Evolutionary conservation across 2,888 invertebrate species (phyloP), one percentile per base, ranked within the genome.

Genomic region (Corbicula japonica): DNA sequence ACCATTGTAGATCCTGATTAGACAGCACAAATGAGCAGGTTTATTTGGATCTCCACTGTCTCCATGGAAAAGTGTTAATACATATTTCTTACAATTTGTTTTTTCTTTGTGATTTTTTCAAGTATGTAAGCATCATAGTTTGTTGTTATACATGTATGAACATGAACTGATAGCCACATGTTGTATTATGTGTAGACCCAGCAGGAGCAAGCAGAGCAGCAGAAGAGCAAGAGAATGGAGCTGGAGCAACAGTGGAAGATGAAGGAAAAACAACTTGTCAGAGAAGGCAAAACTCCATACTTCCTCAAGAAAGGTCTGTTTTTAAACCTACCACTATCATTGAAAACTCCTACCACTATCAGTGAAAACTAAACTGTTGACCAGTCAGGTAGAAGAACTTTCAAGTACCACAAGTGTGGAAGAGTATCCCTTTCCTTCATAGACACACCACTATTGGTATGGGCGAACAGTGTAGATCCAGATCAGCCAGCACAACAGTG

Each of bases 251-350:
- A 94, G 61, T 95, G 96, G 80, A 95, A 94, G 80, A 91, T 94
- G 89, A 94, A 95, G 90, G 95, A 95, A 82, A 93, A 94, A 85
- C 95, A 94, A 89, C 95, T 95, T 54, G 94, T 96, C 44, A 95
- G 94, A 76, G 94, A 95, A 85, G 97, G 97, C 46, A 95, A 95
- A 88, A 96, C 95, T 76, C 97, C 97, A 2, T 95, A 95, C 79
- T 97, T 95, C 90, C 94, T 95, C 72, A 96, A 95, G 85, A 96
- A 96, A 95, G 96, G 96, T 96, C 94, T 94, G 94, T 66, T 26
- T n/a, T 28, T 30, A 10, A 46, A 41, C 18, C 8, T 41, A 15
- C 41, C n/a, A n/a, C n/a, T n/a, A n/a, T n/a, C n/a, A n/a, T n/a
- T n/a, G n/a, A n/a, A n/a, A n/a, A n/a, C n/a, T n/a, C n/a, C n/a